Evolutionary conservation across 1,140 invertebrate species (phyloP).

Genomic region (Drosophila willistoni): DNA sequence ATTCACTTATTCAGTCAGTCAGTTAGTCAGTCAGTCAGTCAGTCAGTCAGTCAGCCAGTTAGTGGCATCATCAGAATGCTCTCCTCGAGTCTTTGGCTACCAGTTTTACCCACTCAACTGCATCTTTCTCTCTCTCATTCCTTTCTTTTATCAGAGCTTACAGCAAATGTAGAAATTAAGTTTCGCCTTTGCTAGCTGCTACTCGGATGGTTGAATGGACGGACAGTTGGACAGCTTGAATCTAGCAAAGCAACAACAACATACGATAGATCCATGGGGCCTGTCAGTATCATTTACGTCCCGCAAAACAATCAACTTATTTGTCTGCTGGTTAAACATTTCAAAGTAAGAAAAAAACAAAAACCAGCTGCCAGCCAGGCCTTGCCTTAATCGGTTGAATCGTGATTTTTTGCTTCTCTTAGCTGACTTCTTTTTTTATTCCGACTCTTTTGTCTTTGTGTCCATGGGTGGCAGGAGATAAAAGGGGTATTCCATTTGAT

Average conservation of each 20-base stretch:
- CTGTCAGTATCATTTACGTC: conserved; percentile 77
- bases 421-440: conserved; percentile 35
- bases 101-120: conserved; percentile 68
- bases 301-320: conserved; percentile 74
- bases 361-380: conserved; percentile 41
- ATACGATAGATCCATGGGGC: conserved; percentile 10
- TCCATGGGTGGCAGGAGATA: background rate
- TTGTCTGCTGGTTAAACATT: conserved; percentile 69
- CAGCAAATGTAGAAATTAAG: conserved; percentile 81
- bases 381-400: conserved; percentile 39
- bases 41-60: background rate
- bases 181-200: conserved; percentile 48
- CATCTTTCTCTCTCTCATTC: background rate
- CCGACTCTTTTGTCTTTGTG: conserved; percentile 11
- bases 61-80: conserved; percentile 3
- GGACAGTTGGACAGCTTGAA: conserved; percentile 24
- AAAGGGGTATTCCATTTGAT: background rate
- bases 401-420: conserved; percentile 41
- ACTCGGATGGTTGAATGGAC: conserved; percentile 29
- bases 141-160: conserved; percentile 50
- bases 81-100: conserved; percentile 36
- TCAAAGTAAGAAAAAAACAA: conserved; percentile 34
- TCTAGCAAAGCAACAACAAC: background rate
- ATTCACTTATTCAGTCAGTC: background rate
- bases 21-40: background rate